phyloP scores from a whole-genome alignment of 2,113 vertebrate species.

The Nothocercus nigrocapillus region DNA sequence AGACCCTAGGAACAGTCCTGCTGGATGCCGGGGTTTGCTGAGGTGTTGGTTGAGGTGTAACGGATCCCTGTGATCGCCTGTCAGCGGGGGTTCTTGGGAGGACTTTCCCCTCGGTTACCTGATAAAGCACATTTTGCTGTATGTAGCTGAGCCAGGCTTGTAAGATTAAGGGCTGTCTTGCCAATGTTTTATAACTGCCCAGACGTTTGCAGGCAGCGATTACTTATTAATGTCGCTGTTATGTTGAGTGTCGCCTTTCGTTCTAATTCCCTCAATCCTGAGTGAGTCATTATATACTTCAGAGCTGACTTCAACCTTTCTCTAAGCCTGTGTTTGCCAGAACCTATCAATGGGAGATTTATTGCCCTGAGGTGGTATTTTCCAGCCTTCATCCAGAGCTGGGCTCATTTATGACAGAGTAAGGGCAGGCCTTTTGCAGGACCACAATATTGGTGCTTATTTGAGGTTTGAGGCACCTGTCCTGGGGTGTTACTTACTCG shows the following conservation, averaged over 20 bases:
- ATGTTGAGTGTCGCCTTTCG: conserved; percentile 48
- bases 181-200: conserved; percentile 57
- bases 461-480: conserved; percentile 53
- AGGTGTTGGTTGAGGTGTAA: conserved; percentile 40
- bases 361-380: conserved; percentile 65
- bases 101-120: neutral
- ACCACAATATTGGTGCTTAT: conserved; percentile 9
- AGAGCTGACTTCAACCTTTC: conserved; percentile 67
- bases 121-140: neutral
- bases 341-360: conserved; percentile 73
- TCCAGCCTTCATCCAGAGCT: conserved; percentile 47
- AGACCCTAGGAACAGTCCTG: neutral
- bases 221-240: conserved; percentile 30
- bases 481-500: conserved; percentile 4
- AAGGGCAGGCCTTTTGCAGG: conserved; percentile 38
- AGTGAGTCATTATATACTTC: conserved; percentile 66
- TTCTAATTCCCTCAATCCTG: conserved; percentile 59
- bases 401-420: conserved; percentile 15
- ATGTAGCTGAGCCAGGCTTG: conserved; percentile 32
- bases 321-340: conserved; percentile 60
- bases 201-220: conserved; percentile 39
- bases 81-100: conserved; percentile 20
- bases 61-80: conserved; percentile 27
- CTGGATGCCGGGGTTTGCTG: neutral
- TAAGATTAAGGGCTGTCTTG: conserved; percentile 45